Base-by-base conservation (phyloP, 2,888 invertebrate genomes). In the Idaea aversata region DNA sequence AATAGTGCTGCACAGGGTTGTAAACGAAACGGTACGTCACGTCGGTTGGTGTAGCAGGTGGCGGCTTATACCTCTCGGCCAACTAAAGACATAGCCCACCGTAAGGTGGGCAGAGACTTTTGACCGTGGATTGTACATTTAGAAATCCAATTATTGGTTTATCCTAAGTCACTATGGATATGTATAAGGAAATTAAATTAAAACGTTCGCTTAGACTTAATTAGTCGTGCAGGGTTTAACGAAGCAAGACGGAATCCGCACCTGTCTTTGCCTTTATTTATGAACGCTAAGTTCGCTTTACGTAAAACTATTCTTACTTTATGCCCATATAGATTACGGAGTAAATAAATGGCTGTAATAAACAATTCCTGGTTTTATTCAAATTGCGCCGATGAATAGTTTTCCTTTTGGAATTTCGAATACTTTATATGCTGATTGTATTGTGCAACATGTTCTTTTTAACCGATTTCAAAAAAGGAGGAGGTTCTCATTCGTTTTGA, bases 241-340 rank as follows among this genome's bases (percentile, higher is more conserved):
- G 81, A 83, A 82, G 80, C 75, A 72, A 74, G 76, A 77, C 79
- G 75, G 76, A 77, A 73, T 77, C 76, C 71, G 75, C 81, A 83
- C 81, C 85, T 84, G 87, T 84, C 86, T 76, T 79, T 79, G 73
- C 67, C 62, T 71, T 84, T 83, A 87, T 86, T 87, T 87, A 87
- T 84, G 78, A 75, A 79, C 80, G 47, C 66, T 63, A 15, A 60
- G 73, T 80, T 83, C 78, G 74, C 72, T 76, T 70, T 72, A 71
- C 74, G 78, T 75, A 76, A 77, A 75, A 76, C 76, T 75, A 73
- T 72, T 71, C 68, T 67, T 67, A 61, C 67, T 65, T 65, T 66
- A 47, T 47, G 47, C 47, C 7, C 47, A 13, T 47, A 47, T 47
- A 47, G 47, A 47, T 47, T 47, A 47, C 47, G 47, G 47, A 47